Conservation (phyloP, 92 coral and sea anemone genomes). For the Epizoanthus rinbou region DNA sequence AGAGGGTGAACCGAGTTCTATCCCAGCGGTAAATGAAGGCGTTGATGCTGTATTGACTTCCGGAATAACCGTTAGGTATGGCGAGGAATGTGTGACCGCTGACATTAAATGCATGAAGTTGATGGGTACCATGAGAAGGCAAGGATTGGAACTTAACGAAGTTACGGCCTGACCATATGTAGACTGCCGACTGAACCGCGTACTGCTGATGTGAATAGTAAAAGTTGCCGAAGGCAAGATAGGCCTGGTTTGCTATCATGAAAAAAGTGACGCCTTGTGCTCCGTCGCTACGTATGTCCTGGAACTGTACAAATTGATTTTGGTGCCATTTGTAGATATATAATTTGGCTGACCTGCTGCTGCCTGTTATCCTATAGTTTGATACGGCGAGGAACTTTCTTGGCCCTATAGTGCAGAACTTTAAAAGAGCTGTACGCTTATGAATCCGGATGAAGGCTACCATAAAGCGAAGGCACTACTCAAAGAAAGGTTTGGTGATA, state of each 20-base stretch:
- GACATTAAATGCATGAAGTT: neutral
- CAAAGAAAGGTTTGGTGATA: constrained; percentile 54
- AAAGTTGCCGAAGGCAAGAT: too few species aligned
- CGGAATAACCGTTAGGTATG: neutral
- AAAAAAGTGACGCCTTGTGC: too few species aligned
- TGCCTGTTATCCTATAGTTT: too few species aligned
- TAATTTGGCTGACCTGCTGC: too few species aligned
- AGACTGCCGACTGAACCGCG: constrained; percentile 14
- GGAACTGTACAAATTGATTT: neutral
- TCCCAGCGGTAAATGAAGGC: constrained; percentile 15
- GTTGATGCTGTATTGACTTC: constrained; percentile 25
- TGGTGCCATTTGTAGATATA: neutral
- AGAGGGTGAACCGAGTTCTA: neutral
- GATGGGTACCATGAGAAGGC: neutral
- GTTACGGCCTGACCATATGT: constrained; percentile 25
- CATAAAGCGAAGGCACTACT: too few species aligned
- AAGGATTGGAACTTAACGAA: constrained; percentile 19
- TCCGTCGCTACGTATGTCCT: too few species aligned
- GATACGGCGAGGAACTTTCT: too few species aligned
- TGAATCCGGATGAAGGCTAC: constrained; percentile 51
- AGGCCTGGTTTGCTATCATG: neutral
- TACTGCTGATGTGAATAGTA: too few species aligned
- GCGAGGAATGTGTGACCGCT: constrained; percentile 35
- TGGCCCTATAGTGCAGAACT: too few species aligned
- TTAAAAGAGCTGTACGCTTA: constrained; percentile 43